Conservation (phyloP, 2,888 invertebrate species). For the Thyatira batis region DNA sequence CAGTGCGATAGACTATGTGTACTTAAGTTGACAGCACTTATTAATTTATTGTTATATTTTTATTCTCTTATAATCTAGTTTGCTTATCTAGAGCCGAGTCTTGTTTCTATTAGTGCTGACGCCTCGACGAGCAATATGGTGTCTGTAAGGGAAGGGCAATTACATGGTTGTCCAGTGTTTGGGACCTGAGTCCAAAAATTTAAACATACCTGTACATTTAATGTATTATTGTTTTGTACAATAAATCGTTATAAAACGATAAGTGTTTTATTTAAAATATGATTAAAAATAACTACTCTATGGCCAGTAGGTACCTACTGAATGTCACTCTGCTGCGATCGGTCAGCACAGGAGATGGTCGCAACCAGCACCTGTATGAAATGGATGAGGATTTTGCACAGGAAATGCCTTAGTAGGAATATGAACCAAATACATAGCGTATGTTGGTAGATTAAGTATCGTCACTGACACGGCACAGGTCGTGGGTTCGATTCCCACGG, state of each 20-base stretch:
- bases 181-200: constrained; percentile 80
- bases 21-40: constrained; percentile 81
- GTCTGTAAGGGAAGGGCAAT: constrained; percentile 81
- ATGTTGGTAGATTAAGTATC: no score
- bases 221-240: constrained; percentile 84
- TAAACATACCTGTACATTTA: constrained; percentile 84
- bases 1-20: constrained; percentile 81
- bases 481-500: no score
- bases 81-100: constrained; percentile 80
- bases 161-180: constrained; percentile 78
- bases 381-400: no score
- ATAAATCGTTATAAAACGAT: constrained; percentile 83
- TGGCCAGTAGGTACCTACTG: no score
- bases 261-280: constrained; percentile 58
- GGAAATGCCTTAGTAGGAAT: no score
- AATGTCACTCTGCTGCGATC: no score
- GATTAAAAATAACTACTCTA: no score
- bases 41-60: constrained; percentile 81
- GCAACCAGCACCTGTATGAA: no score
- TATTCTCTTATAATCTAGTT: constrained; percentile 78
- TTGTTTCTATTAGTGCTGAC: constrained; percentile 80
- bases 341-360: no score
- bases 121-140: constrained; percentile 82
- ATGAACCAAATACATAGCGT: no score
- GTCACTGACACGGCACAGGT: no score